A percentile compares a stretch with the other conserved stretches of the same genome.
Conservation (phyloP, 2,113 vertebrate species). For the Girardinichthys multiradiatus region DNA sequence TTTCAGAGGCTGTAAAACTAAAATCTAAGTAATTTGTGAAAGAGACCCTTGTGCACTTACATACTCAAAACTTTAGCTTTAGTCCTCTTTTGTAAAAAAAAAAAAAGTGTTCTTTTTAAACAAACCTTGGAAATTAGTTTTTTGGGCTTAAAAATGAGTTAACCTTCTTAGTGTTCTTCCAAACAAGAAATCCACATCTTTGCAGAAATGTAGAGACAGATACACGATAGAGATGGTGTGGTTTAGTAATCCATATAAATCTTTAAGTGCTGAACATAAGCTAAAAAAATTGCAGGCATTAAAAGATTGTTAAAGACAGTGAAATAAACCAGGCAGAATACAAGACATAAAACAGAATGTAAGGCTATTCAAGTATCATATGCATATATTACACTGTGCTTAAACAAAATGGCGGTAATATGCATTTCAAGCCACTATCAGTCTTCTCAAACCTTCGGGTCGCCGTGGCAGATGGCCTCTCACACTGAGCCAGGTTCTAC, state of each 20-base stretch:
- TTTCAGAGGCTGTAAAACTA: slow-evolving; percentile 8
- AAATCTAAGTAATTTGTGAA: slow-evolving; percentile 11
- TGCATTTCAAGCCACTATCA: background rate
- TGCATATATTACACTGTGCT: background rate
- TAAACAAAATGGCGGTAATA: background rate
- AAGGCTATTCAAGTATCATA: background rate
- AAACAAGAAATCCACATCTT: background rate
- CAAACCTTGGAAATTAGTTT: slow-evolving; percentile 30
- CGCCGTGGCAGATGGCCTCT: too few relatives aligned
- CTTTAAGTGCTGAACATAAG: background rate
- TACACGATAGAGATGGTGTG: background rate
- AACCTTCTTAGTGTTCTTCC: background rate
- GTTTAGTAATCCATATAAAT: background rate
- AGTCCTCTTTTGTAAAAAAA: background rate
- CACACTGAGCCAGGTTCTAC: background rate
- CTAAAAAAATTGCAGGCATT: background rate
- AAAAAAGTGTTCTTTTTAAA: background rate
- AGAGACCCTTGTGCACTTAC: background rate
- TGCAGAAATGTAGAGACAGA: background rate
- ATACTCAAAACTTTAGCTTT: background rate
- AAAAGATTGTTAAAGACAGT: background rate
- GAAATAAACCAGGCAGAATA: background rate
- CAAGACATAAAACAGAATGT: background rate
- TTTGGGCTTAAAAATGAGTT: background rate
- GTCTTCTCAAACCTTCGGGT: background rate